Evolutionary conservation across 2,113 vertebrate genomes (phyloP), one percentile per base, ranked within the genome.

Genomic region (Chaenogobius annularis): DNA sequence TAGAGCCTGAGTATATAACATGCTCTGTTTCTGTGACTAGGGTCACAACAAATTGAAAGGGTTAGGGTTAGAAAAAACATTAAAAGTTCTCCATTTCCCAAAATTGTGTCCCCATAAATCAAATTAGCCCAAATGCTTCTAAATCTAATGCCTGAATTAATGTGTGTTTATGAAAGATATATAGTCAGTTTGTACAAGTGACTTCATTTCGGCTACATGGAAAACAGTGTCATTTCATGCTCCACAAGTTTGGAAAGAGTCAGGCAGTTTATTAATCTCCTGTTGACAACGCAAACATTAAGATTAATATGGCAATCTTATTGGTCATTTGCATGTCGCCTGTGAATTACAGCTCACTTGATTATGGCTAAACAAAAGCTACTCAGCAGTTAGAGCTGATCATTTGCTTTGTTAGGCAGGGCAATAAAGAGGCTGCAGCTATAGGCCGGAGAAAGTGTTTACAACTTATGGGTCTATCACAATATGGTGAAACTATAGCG

Each of bases 281-380:
- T 44, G 61, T 70, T 87, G 75, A 83, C 73, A 85, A 77, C 52
- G 55, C 65, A 74, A 48, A 85, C 70, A 83, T 89, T 85, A 81
- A 85, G 84, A 89, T 86, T 85, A 83, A 90, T 85, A 84, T 79
- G 72, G 54, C 72, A 82, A 65, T 89, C 67, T 75, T 48, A 69
- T 7, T 76, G 58, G 68, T 72, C 72, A 86, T 83, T 85, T 91
- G 78, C 81, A 86, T 83, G 74, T 59, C 73, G 76, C 67, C 75
- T 66, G 68, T 72, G 68, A 80, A 81, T 59, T 78, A 54, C 64
- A 71, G 67, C 65, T 76, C 64, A 76, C 70, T 72, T 81, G 77
- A 85, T 81, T 84, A 76, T 35, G 61, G 70, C 55, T 72, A 75
- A 78, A 72, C 83, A 69, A 78, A 52, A 82, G 66, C 70, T 66